These are phyloP conservation scores for Pempheris klunzingeri DNA, from an alignment of 2,797 vertebrate genomes.

Conservation along the genomic window DNA sequence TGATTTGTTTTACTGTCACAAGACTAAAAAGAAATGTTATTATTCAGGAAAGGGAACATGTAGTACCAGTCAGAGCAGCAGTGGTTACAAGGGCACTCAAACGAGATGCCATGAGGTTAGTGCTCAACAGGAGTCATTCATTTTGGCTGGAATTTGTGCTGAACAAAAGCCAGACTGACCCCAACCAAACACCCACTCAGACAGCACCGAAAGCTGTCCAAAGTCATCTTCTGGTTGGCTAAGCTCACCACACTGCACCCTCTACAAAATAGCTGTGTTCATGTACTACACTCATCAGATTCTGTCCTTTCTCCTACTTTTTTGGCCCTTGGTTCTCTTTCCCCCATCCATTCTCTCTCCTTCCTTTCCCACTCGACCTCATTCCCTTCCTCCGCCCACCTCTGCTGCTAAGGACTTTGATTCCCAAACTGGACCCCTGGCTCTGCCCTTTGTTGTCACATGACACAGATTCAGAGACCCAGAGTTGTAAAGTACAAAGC, in stretches of 20 bases:
- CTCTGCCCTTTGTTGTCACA: constrained; percentile 72
- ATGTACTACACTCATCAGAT: neutral
- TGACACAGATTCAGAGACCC: constrained; percentile 62
- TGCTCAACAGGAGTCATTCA: constrained; percentile 57
- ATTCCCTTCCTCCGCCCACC: constrained; percentile 41
- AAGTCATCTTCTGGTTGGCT: constrained; percentile 67
- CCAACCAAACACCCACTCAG: constrained; percentile 50
- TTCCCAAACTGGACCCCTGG: constrained; percentile 59
- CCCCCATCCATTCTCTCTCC: constrained; percentile 15
- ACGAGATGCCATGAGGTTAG: constrained; percentile 54
- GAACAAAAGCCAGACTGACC: constrained; percentile 73
- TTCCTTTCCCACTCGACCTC: constrained; percentile 22
- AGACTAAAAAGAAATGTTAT: constrained; percentile 22
- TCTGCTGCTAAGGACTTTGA: constrained; percentile 37
- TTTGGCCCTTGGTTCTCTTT: neutral
- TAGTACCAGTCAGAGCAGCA: constrained; percentile 34
- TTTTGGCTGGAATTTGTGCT: constrained; percentile 70
- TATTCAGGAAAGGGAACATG: constrained; percentile 44
- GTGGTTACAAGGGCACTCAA: constrained; percentile 31
- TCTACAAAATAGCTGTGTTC: neutral
- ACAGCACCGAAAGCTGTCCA: constrained; percentile 47
- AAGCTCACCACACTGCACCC: constrained; percentile 13
- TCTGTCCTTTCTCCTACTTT: neutral
- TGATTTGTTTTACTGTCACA: constrained; percentile 21
- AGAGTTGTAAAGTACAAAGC: constrained; percentile 53